These are phyloP conservation scores for Hyperoodon ampullatus DNA, from an alignment of 2,113 vertebrate genomes.

Conservation along the genomic window DNA sequence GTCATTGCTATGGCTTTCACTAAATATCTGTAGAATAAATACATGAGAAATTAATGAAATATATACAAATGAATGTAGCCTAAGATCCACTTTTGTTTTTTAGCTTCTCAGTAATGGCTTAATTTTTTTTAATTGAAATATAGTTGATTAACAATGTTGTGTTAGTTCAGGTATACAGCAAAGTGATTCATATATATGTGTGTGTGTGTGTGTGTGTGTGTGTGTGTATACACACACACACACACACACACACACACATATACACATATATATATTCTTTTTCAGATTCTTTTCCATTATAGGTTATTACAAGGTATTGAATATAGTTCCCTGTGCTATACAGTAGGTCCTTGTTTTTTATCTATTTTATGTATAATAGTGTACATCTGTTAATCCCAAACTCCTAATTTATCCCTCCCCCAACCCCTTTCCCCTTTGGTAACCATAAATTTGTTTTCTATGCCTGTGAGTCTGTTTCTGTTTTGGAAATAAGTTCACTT, in stretches of 20 bases:
- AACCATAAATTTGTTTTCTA: not conserved
- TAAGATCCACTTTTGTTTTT: not conserved
- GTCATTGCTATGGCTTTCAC: not conserved
- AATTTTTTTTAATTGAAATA: not conserved
- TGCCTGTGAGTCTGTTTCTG: not conserved
- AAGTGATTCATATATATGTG: not conserved
- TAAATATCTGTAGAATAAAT: not conserved
- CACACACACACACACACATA: no score
- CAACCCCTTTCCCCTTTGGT: not conserved
- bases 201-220: rapidly evolving
- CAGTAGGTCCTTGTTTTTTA: not conserved
- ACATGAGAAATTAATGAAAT: not conserved
- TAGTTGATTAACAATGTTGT: not conserved
- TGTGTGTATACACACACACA: no score
- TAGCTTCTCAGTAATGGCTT: not conserved
- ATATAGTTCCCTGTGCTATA: not conserved
- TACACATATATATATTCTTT: no score
- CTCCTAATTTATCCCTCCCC: not conserved
- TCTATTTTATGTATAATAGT: not conserved
- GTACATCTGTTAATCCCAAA: not conserved
- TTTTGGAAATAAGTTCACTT: not conserved
- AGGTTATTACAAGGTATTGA: no score
- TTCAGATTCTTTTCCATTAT: no score
- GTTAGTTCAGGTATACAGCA: not conserved
- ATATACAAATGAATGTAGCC: not conserved